Conservation (phyloP, 1,140 invertebrate genomes). For the Aphelinus certus region DNA sequence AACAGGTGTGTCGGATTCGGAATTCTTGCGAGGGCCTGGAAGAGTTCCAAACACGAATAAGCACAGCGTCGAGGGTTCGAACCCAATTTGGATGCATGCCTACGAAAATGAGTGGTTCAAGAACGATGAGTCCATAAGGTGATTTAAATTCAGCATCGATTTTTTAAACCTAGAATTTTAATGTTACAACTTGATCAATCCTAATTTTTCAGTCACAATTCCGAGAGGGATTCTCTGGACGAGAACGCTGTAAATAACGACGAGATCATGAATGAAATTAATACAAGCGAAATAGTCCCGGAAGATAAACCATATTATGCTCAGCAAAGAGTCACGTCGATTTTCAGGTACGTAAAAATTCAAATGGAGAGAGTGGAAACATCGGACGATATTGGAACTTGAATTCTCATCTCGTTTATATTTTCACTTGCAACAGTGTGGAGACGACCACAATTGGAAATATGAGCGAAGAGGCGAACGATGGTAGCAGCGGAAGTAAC, state of each 20-base stretch:
- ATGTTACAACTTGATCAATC: slow-evolving; percentile 3
- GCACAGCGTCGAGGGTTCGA: slow-evolving; percentile 91
- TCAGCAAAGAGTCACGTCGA: slow-evolving; percentile 65
- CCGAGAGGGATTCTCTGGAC: slow-evolving; percentile 86
- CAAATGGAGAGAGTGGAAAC: too few relatives aligned
- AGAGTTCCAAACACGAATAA: slow-evolving; percentile 94
- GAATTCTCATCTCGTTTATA: too few relatives aligned
- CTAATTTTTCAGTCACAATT: slow-evolving; percentile 71
- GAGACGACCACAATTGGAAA: slow-evolving; percentile 48
- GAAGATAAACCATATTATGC: slow-evolving; percentile 72
- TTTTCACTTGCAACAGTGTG: slow-evolving; percentile 4
- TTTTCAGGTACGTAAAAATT: slow-evolving; percentile 55
- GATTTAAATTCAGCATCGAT: slow-evolving; percentile 41
- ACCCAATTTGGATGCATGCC: slow-evolving; percentile 94
- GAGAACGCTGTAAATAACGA: slow-evolving; percentile 83
- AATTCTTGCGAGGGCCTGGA: slow-evolving; percentile 76
- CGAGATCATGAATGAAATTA: slow-evolving; percentile 67
- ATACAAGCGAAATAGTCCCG: slow-evolving; percentile 66
- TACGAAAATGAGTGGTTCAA: slow-evolving; percentile 97
- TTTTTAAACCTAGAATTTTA: background rate
- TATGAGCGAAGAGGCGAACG: slow-evolving; percentile 60
- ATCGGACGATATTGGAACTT: too few relatives aligned
- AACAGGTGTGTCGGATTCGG: slow-evolving; percentile 71
- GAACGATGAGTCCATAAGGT: slow-evolving; percentile 82
- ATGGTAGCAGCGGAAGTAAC: slow-evolving; percentile 52